Evolutionary conservation across 1,140 invertebrate species (phyloP).

Genomic region (Homarus americanus): DNA sequence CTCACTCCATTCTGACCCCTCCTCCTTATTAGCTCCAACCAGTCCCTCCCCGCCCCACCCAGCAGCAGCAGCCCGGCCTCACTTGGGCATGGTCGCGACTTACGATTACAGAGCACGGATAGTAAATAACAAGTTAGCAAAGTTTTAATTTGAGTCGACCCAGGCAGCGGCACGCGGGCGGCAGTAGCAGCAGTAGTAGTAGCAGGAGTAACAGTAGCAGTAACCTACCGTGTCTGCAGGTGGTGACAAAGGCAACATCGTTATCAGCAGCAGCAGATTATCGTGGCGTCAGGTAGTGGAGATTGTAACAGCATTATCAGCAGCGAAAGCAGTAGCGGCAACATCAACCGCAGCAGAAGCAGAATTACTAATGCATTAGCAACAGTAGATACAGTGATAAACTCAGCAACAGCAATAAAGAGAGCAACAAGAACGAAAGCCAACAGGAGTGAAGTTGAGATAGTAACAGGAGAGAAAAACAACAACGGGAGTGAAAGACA

Average conservation of each 20-base stretch:
- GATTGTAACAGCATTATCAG: too few species aligned
- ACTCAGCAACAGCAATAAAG: too few species aligned
- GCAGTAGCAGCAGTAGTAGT: neutral
- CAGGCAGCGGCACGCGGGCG: neutral
- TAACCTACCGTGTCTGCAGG: too few species aligned
- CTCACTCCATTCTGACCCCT: neutral
- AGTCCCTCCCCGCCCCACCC: neutral
- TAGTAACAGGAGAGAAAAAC: too few species aligned
- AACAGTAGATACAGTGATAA: too few species aligned
- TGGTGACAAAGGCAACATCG: neutral
- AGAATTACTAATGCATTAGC: too few species aligned
- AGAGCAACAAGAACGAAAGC: too few species aligned
- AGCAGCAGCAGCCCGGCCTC: neutral
- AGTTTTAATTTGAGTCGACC: constrained; percentile 65
- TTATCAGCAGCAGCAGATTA: neutral
- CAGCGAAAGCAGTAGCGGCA: too few species aligned
- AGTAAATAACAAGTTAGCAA: constrained; percentile 67
- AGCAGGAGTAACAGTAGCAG: neutral
- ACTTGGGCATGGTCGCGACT: constrained; percentile 30
- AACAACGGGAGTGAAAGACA: too few species aligned
- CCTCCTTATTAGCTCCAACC: neutral
- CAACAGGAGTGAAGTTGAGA: too few species aligned
- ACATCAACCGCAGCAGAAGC: too few species aligned
- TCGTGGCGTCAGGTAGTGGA: too few species aligned
- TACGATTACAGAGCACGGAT: constrained; percentile 57